Base-by-base conservation (phyloP, 2,797 vertebrate species). In the Pangasius macronema region DNA sequence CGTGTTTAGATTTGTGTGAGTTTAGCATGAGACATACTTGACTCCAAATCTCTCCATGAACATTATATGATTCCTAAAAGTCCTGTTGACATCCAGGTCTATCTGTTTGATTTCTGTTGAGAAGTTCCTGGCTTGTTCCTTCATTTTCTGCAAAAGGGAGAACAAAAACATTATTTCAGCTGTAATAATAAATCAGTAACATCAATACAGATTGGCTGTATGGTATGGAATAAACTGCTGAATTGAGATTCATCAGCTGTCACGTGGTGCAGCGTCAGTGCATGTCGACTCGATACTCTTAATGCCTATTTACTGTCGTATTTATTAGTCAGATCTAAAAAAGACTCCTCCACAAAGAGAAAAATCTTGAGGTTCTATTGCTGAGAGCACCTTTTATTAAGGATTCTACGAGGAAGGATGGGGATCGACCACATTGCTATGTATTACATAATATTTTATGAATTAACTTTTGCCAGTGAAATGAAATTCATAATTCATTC, bases 31-130 rank as follows among this genome's bases (percentile, higher is more conserved):
- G 57, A 95, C 97, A 95, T 93, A 98, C 97, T 96, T 97, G 91
- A 98, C 97, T 90, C 97, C 97, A 1, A 97, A 98, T 91, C 97
- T 97, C 55, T 98, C 97, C 94, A 94, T 97, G 89, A 98, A 98
- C 97, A 98, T 98, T 92, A 98, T 96, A 93, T 98, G 97, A 94
- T 98, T 98, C 84, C 97, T 96, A 93, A 98, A 98, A 68, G 97
- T 98, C 89, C 97, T 95, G 94, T 98, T 98, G 82, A 98, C 96
- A 0, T 98, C 97, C 82, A 98, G 87, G 90, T 98, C 97, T 8
- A 98, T 98, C 93, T 98, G 97, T 91, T 97, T 98, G 93, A 98
- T 97, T 93, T 98, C 97, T 0, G 96, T 94, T 0, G 97, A 98
- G 91, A 94, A 96, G 87, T 85, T 93, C 63, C 95, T 96, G 1